Base-by-base conservation (phyloP, 2,888 invertebrate species). In the Platypus cylindrus region DNA sequence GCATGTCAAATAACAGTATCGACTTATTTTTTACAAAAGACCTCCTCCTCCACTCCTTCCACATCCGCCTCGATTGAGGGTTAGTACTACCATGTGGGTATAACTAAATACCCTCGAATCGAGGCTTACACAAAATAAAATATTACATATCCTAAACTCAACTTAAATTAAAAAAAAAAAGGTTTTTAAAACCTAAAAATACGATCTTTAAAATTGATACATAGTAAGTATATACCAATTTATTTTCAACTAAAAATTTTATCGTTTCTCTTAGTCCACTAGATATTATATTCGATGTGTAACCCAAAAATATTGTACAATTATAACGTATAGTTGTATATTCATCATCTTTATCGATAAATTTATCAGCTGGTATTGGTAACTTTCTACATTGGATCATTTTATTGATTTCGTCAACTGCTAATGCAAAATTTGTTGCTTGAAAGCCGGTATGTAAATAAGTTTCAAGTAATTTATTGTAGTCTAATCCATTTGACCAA, bases 251-350 rank as follows among this genome's bases (percentile, higher is more conserved):
- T 35, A 91, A 66, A 67, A 86, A 98, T 34, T 80, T 66, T 42
- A 98, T 75, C 0, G 85, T 81, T 53, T 99, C 98, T 41, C 98
- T 67, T 38, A 97, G 65, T 2, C 98, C 98, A 34, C 87, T 85
- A 0, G 97, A 97, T 17, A 91, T 84, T 70, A 98, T 78, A 62
- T 98, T 99, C 0, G 97, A 97, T 1, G 98, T 98, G 56, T 82
- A 98, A 2, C 95, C 94, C 43, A 98, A 64, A 62, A 98, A 99
- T 54, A 98, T 85, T 2, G 97, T 95, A 55, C 97, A 97, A 50
- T 78, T 79, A 11, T 70, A 71, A 55, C 74, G 76, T 42, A 83
- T 70, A 50, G 67, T 74, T 24, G 85, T 84, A 58, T 83, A 85
- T 20, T 77, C 72, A 53, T 93, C 90, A 32, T 80, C 74, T 60